A percentile compares a stretch with the other conserved stretches of the same genome.
These are phyloP conservation scores for Hiodon tergisus DNA, from an alignment of 2,113 vertebrate species.

Conservation along the genomic window DNA sequence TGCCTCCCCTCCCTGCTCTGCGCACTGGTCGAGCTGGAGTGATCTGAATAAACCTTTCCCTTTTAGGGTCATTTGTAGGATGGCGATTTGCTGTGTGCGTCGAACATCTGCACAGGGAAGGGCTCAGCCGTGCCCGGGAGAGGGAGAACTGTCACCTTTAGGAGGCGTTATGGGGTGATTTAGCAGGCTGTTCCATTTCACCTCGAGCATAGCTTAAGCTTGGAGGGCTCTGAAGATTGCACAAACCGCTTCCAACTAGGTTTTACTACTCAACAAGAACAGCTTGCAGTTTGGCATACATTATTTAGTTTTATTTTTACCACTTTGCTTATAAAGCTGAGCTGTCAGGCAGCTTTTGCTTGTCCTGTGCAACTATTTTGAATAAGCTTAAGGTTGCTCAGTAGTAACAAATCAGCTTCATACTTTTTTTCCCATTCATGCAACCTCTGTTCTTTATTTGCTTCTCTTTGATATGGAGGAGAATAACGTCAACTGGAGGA, in stretches of 20 bases:
- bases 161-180: neutral
- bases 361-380: neutral
- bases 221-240: neutral
- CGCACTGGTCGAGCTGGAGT: neutral
- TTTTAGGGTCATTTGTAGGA: neutral
- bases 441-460: too few species aligned
- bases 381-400: too few species aligned
- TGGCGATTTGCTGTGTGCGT: neutral
- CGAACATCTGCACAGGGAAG: neutral
- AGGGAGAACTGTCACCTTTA: neutral
- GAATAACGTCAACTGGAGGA: too few species aligned
- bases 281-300: neutral
- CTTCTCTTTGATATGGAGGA: too few species aligned
- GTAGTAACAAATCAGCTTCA: too few species aligned
- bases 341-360: neutral
- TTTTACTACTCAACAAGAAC: neutral
- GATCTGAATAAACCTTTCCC: neutral
- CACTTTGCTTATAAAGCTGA: neutral
- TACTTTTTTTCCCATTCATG: too few species aligned
- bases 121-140: neutral
- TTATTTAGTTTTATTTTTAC: neutral
- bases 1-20: neutral
- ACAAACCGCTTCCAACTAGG: neutral
- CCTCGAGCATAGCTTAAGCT: neutral
- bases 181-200: neutral